phyloP scores from a whole-genome alignment of 2,888 invertebrate genomes.

The Ochropacha duplaris region DNA sequence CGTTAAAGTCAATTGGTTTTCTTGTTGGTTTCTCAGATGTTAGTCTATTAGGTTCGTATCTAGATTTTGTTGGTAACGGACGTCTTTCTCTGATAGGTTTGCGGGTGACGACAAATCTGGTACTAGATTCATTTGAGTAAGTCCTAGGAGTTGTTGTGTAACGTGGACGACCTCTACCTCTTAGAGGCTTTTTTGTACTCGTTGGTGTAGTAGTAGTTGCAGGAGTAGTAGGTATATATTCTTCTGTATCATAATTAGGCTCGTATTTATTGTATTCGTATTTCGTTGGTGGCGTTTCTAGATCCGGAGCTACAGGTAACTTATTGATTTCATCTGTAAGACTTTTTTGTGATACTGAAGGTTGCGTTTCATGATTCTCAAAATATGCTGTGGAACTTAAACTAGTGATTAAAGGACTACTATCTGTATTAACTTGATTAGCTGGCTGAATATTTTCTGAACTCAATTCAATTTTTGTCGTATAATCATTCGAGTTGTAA shows the following conservation, averaged over 20 bases:
- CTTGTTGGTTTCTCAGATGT: constrained; percentile 61
- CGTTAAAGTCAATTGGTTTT: constrained; percentile 51
- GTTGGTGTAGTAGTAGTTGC: constrained; percentile 63
- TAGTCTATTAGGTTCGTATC: constrained; percentile 69
- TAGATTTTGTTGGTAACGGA: constrained; percentile 61
- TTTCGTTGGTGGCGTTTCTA: constrained; percentile 37
- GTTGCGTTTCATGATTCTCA: constrained; percentile 43
- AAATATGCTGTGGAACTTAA: constrained; percentile 36
- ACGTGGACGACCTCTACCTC: constrained; percentile 66
- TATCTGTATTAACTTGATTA: constrained; percentile 24
- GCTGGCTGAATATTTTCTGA: constrained; percentile 29
- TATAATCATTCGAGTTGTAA: constrained; percentile 55
- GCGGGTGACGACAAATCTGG: constrained; percentile 67
- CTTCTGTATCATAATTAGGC: constrained; percentile 40
- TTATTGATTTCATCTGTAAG: constrained; percentile 41
- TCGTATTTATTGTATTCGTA: constrained; percentile 57
- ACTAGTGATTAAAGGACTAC: constrained; percentile 19
- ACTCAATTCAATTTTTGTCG: constrained; percentile 45
- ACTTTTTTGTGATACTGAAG: constrained; percentile 38
- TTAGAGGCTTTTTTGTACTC: constrained; percentile 58
- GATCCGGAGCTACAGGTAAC: constrained; percentile 37
- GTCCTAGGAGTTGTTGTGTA: constrained; percentile 67
- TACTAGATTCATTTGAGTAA: constrained; percentile 67
- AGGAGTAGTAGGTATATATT: constrained; percentile 38
- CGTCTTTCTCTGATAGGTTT: constrained; percentile 80